phyloP scores from a whole-genome alignment of 1,140 invertebrate genomes.

The Asobara japonica region DNA sequence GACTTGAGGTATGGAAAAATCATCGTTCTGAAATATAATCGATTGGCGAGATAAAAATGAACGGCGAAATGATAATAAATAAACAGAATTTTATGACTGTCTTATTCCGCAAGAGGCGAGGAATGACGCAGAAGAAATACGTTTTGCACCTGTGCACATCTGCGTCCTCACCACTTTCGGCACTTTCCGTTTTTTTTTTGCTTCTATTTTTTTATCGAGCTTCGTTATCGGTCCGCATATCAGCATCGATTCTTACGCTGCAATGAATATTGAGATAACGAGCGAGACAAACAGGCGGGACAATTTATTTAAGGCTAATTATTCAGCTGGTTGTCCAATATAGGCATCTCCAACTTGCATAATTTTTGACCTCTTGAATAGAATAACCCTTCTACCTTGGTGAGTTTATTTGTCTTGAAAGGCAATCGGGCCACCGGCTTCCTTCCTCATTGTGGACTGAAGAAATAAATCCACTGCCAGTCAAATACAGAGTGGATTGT shows the following conservation, averaged over 20 bases:
- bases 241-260: background rate
- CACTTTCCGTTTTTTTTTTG: slow-evolving; percentile 10
- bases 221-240: slow-evolving; percentile 11
- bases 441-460: slow-evolving; percentile 55
- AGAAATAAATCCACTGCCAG: slow-evolving; percentile 50
- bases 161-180: slow-evolving; percentile 7
- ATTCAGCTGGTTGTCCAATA: background rate
- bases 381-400: background rate
- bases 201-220: background rate
- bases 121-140: slow-evolving; percentile 22
- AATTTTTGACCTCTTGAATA: slow-evolving; percentile 1
- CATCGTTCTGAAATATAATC: too few relatives aligned
- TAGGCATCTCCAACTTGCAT: background rate
- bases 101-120: background rate
- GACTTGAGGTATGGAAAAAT: background rate
- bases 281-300: slow-evolving; percentile 10
- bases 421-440: slow-evolving; percentile 54
- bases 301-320: slow-evolving; percentile 1
- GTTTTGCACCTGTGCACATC: slow-evolving; percentile 32
- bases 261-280: slow-evolving; percentile 11
- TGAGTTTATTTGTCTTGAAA: slow-evolving; percentile 57
- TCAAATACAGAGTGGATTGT: slow-evolving; percentile 2
- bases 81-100: slow-evolving; percentile 8
- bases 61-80: background rate
- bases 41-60: background rate